phyloP scores from a whole-genome alignment of 2,888 invertebrate genomes.

The Macroteleia sp. region DNA sequence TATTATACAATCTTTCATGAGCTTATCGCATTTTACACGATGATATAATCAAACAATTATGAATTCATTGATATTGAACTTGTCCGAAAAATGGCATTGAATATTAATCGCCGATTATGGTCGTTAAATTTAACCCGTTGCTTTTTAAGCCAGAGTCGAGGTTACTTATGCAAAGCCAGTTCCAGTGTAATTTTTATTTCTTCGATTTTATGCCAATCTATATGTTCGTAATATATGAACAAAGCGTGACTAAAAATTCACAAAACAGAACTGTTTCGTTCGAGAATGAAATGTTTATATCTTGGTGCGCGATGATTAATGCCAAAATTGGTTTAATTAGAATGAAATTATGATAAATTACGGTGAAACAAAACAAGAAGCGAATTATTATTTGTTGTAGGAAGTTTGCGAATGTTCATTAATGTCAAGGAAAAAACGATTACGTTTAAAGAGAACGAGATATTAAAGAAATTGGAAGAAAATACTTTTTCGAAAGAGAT shows the following conservation, averaged over 20 bases:
- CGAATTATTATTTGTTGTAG: background rate
- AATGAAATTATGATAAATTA: too few relatives aligned
- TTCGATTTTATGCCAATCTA: conserved; percentile 40
- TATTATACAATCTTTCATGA: too few relatives aligned
- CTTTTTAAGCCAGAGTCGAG: conserved; percentile 26
- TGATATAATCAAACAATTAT: too few relatives aligned
- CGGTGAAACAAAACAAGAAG: too few relatives aligned
- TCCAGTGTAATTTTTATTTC: conserved; percentile 16
- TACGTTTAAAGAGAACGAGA: background rate
- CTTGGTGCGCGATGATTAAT: too few relatives aligned
- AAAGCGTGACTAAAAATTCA: too few relatives aligned
- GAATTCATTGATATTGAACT: conserved; percentile 55
- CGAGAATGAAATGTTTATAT: too few relatives aligned
- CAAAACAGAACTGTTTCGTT: too few relatives aligned
- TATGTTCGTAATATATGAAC: too few relatives aligned
- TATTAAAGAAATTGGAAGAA: background rate
- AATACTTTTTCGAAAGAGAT: conserved; percentile 27
- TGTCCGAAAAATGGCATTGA: conserved; percentile 47
- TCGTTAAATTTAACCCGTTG: conserved; percentile 22
- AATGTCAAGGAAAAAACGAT: conserved; percentile 52
- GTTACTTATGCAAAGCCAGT: conserved; percentile 23
- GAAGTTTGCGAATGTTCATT: conserved; percentile 13
- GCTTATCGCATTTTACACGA: too few relatives aligned
- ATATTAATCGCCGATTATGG: conserved; percentile 34
- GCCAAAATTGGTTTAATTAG: too few relatives aligned